Evolutionary conservation across 1,140 invertebrate genomes (phyloP).

Genomic region (Conus betulinus): DNA sequence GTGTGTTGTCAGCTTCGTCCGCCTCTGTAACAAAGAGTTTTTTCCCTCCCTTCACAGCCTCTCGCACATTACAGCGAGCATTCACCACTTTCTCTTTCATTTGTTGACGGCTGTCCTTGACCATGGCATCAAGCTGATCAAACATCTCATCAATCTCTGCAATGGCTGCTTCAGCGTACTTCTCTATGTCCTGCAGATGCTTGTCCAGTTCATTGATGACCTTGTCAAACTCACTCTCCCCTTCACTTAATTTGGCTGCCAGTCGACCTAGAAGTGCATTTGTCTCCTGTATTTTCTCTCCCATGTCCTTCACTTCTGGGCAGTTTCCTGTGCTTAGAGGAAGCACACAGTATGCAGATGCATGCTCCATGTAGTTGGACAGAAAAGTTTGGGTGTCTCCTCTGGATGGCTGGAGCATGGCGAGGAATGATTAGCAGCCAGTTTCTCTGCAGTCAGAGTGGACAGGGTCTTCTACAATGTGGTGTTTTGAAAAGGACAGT

Average conservation of each 20-base stretch:
- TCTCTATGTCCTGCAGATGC: not conserved
- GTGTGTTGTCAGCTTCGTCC: constrained; percentile 21
- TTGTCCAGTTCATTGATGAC: not conserved
- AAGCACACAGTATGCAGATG: not conserved
- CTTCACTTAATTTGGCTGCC: not conserved
- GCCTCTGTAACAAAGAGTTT: not conserved
- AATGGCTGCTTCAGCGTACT: not conserved
- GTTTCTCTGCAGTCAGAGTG: no score
- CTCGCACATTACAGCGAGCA: not conserved
- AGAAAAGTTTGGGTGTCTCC: no score
- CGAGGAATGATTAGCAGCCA: no score
- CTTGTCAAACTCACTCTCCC: not conserved
- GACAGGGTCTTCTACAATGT: not conserved
- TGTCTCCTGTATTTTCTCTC: not conserved
- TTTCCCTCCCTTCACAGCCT: constrained; percentile 5
- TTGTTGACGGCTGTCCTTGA: not conserved
- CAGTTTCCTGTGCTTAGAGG: not conserved
- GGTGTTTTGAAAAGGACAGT: no score
- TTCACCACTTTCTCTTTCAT: not conserved
- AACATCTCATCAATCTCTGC: not conserved
- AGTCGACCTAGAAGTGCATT: not conserved
- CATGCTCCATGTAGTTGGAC: constrained; percentile 2
- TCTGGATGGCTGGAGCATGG: no score
- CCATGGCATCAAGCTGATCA: not conserved
- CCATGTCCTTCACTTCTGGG: not conserved